Evolutionary conservation across 1,140 invertebrate genomes (phyloP), one percentile per base, ranked within the genome.

Genomic region (Sarcophaga bullata): DNA sequence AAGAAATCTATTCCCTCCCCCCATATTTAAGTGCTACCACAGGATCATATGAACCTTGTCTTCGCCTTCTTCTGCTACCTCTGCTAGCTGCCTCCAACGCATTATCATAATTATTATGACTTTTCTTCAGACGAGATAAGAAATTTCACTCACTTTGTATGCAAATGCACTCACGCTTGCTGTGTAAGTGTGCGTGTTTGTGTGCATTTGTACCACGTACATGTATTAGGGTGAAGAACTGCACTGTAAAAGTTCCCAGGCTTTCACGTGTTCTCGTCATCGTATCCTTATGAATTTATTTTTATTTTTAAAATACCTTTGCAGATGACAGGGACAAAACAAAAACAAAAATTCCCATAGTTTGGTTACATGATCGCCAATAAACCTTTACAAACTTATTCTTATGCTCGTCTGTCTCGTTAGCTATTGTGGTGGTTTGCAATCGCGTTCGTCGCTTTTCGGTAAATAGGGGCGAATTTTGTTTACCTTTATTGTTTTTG

Each of bases 321-420:
- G 8, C 62, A 68, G 54, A 68, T 68, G 17, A 68, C 25, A 37
- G 25, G 25, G 25, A 4, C 25, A 37, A 2, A 37, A 37, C 62
- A 68, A 68, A 7, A 68, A 68, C 62, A 75, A 76, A 49, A 62
- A 76, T 76, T 76, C 73, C 73, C 73, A 76, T 76, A 76, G 73
- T 13, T 62, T 15, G 9, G 15, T 68, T 68, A 68, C 9, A 68
- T 19, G 62, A 68, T 68, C 62, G 17, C 19, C 19, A 8, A 68
- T 68, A 68, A 68, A 68, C 62, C 17, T 68, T 25, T 62, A 62
- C 5, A 7, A 58, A 19, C 10, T 15, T 13, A 68, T 37, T 37
- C 25, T 37, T 37, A 4, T 37, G 25, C 25, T 37, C 25, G 25
- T 37, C 25, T 1, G n/a, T 68, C 8, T 68, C 17, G 62, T 68